Base-by-base conservation (phyloP, 1,140 invertebrate species). In the Bombus soroeensis region DNA sequence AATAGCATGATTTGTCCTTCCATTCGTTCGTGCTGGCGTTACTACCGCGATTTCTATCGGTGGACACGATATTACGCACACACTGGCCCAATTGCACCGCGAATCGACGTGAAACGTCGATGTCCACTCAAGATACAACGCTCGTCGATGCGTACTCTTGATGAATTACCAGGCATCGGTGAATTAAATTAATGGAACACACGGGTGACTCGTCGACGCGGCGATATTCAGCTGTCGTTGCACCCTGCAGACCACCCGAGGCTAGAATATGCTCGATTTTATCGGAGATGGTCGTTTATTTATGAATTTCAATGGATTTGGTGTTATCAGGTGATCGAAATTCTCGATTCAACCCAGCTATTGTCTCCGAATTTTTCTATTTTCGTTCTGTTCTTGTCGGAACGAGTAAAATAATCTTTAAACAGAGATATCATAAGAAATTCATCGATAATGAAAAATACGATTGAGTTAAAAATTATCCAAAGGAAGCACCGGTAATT, bases 231-330 rank as follows among this genome's bases (percentile, higher is more conserved):
- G 32, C 25, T 70, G 81, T 75, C 53, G 25, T 43, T 57, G 32
- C 6, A 13, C 39, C 28, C 28, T 22, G 3, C 32, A 22, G 64
- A 1, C 32, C 32, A 22, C 10, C 18, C 34, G 34, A 13, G 37
- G 25, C 12, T 71, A 37, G 37, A 37, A 68, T 18, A 32, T 10
- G 22, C 15, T 3, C 32, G 34, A 22, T 22, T 68, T 37, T 32
- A 34, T 10, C 32, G 32, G 32, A 32, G 15, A 37, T 68, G 66
- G 59, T 73, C 68, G 71, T 81, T 53, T 53, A 72, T 70, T 47
- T 81, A 81, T 81, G 68, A 81, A 81, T 72, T 73, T 72, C 37
- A 22, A 47, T 32, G 47, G 71, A 39, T 34, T 22, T n/a, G 3
- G 68, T 10, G 28, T 71, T 81, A 62, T 32, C 47, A n/a, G 37